A percentile compares a stretch with the other conserved stretches of the same genome.
These are phyloP conservation scores for Goniozus legneri DNA, from an alignment of 1,140 invertebrate genomes.

Conservation along the genomic window DNA sequence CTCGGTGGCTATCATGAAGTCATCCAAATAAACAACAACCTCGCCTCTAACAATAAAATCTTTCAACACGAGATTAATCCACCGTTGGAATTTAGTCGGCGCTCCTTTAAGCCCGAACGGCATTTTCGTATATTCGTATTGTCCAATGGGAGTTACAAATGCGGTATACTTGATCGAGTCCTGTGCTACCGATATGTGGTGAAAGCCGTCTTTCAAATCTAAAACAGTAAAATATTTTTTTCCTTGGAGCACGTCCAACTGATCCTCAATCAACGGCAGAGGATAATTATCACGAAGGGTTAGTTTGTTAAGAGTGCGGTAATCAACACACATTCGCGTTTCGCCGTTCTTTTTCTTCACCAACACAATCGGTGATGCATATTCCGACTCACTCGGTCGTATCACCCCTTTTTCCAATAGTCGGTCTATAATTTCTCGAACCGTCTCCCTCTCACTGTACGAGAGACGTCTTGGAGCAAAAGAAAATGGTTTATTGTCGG, in stretches of 20 bases:
- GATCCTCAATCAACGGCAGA: conserved; percentile 1
- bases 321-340: background rate
- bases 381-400: conserved; percentile 31
- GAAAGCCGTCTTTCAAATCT: conserved; percentile 28
- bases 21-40: conserved; percentile 16
- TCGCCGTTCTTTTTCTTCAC: background rate
- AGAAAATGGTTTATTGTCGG: conserved; percentile 31
- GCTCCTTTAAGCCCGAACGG: conserved; percentile 1
- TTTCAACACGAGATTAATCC: background rate
- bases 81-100: conserved; percentile 3
- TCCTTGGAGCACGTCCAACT: background rate
- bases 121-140: conserved; percentile 11
- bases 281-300: background rate
- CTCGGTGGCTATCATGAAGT: conserved; percentile 8
- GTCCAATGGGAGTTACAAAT: conserved; percentile 4
- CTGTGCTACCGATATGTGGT: conserved; percentile 22
- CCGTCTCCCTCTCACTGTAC: conserved; percentile 19
- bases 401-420: conserved; percentile 36
- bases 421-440: conserved; percentile 35
- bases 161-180: conserved; percentile 21
- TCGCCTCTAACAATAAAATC: conserved; percentile 7
- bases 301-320: background rate
- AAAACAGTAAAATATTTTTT: conserved; percentile 23
- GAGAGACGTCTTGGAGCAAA: conserved; percentile 28
- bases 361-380: conserved; percentile 29